phyloP scores from a whole-genome alignment of 1,140 invertebrate species.

The Littorina saxatilis region DNA sequence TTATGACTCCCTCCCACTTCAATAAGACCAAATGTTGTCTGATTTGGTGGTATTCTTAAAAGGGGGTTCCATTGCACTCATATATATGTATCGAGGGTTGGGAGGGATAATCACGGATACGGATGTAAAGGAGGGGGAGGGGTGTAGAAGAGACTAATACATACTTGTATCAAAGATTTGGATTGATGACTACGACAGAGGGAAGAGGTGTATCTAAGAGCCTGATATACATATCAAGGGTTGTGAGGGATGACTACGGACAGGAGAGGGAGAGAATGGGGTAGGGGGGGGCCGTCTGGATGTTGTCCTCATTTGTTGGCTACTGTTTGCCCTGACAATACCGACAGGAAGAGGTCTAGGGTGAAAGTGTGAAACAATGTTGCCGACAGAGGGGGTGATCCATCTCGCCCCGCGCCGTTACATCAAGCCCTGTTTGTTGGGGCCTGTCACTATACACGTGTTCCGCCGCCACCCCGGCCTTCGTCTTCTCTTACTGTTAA shows the following conservation, averaged over 20 bases:
- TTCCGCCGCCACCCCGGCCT: background rate
- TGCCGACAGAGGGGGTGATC: background rate
- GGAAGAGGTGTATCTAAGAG: no score
- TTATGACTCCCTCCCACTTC: no score
- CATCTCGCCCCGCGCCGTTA: background rate
- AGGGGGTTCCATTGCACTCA: no score
- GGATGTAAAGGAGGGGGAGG: no score
- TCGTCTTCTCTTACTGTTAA: background rate
- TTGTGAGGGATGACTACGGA: background rate
- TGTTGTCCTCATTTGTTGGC: background rate
- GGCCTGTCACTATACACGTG: background rate
- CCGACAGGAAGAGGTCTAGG: background rate
- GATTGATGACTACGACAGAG: no score
- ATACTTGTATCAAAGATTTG: no score
- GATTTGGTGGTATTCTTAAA: no score
- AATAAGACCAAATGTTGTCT: no score
- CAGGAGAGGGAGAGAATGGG: background rate
- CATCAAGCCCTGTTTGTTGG: background rate
- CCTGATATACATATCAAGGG: background rate
- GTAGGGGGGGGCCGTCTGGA: background rate
- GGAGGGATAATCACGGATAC: no score
- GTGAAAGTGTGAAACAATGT: conserved; percentile 12
- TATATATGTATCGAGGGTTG: no score
- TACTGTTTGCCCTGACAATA: background rate
- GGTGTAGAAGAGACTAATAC: no score